Conservation (phyloP, 2,113 vertebrate genomes). For the Eleginops maclovinus region DNA sequence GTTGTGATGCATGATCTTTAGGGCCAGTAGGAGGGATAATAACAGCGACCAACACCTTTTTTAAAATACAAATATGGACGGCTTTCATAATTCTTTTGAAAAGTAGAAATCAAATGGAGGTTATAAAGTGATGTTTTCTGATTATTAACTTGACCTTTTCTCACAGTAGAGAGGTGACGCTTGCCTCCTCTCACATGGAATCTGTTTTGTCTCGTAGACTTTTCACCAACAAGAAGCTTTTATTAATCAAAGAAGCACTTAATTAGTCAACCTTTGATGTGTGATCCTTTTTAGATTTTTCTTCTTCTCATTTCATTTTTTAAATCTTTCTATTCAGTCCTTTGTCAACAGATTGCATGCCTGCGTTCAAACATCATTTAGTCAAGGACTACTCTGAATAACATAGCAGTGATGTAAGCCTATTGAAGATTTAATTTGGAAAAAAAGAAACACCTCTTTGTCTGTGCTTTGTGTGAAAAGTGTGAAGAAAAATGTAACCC, state of each 20-base stretch:
- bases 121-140: too few relatives aligned
- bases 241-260: not conserved
- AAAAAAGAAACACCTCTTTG: conserved; percentile 53
- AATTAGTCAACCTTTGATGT: not conserved
- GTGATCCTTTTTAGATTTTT: not conserved
- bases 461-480: conserved; percentile 56
- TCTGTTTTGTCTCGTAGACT: not conserved
- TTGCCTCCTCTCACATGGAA: not conserved
- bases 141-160: conserved; percentile 26
- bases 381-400: conserved; percentile 68
- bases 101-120: not conserved
- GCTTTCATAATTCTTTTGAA: not conserved
- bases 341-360: conserved; percentile 1
- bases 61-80: too few relatives aligned
- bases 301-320: not conserved
- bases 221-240: conserved; percentile 30
- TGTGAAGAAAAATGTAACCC: conserved; percentile 73
- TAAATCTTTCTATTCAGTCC: not conserved
- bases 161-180: not conserved
- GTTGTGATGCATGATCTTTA: too few relatives aligned
- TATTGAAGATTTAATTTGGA: conserved; percentile 57
- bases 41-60: too few relatives aligned
- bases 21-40: too few relatives aligned
- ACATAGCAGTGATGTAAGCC: conserved; percentile 54
- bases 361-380: conserved; percentile 14